Base-by-base conservation (phyloP, 2,113 vertebrate species). In the Dunckerocampus dactyliophorus region DNA sequence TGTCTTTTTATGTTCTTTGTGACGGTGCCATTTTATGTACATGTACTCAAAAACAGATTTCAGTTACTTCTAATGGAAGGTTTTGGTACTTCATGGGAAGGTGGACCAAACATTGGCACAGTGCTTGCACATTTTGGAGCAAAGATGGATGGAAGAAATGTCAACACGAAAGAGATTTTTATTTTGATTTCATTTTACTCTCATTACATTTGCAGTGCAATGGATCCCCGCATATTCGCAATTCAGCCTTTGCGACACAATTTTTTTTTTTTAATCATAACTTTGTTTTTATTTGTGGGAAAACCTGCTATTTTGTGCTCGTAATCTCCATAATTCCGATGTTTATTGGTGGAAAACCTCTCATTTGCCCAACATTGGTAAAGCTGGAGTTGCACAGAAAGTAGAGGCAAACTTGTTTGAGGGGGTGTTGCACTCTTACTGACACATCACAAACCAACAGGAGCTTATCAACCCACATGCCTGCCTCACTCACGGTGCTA, bases 11-110 rank as follows among this genome's bases (percentile, higher is more conserved):
- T 22, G 43, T 82, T 75, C 70, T 85, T 76, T 82, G 81, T 83
- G 85, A 87, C 80, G 79, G 83, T 90, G 86, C 77, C 86, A 90
- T 85, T 84, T 87, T 72, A 65, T 59, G 60, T 85, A 79, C 74
- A 72, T 80, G 85, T 84, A 75, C 66, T 87, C 82, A 1, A 64
- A 63, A 82, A 82, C 51, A 28, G 65, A 71, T 75, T 77, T 65
- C 69, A 71, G 19, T 72, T 63, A 73, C 67, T 82, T 83, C 63
- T 78, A 56, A 75, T 69, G 55, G 78, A 72, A 74, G 78, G 76
- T 85, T 76, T 83, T 75, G 82, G 85, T 82, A 79, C 76, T 83
- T 82, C 67, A 58, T 73, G 62, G 50, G 78, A 79, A 67, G 80
- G 81, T 77, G 87, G 89, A 90, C 88, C 88, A 89, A 90, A 79